Conservation (phyloP, 1,140 invertebrate genomes). For the Paramacrobiotus metropolitanus region DNA sequence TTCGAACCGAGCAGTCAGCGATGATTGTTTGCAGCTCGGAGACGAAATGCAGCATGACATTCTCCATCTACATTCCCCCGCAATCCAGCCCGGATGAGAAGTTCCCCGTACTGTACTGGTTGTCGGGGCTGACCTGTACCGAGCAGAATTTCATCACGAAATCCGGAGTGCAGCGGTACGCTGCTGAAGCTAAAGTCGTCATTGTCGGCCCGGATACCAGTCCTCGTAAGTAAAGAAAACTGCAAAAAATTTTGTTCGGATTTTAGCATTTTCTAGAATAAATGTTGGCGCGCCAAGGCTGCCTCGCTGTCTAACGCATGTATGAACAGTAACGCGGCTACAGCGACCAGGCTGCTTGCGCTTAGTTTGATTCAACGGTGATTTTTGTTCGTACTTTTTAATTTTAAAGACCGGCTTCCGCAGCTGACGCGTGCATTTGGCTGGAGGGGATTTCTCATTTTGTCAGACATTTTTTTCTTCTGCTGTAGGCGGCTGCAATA, state of each 20-base stretch:
- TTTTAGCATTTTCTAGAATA: no score
- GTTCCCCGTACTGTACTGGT: constrained; percentile 66
- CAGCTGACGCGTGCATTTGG: no score
- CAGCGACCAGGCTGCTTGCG: no score
- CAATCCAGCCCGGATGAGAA: constrained; percentile 33
- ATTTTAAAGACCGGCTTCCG: no score
- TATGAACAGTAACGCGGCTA: no score
- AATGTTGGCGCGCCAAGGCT: no score
- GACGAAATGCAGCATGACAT: constrained; percentile 71
- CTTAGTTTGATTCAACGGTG: no score
- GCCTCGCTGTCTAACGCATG: no score
- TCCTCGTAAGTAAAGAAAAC: constrained; percentile 34
- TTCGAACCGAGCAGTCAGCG: no score
- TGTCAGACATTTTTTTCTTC: constrained; percentile 6
- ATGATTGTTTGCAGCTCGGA: constrained; percentile 39
- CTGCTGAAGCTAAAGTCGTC: constrained; percentile 51
- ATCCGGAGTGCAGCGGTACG: constrained; percentile 66
- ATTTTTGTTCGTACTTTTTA: no score
- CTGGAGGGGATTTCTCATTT: no score
- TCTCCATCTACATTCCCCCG: constrained; percentile 66
- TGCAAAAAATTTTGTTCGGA: no score
- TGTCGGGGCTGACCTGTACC: constrained; percentile 76
- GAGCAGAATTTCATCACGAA: constrained; percentile 93
- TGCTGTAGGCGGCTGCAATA: constrained; percentile 46
- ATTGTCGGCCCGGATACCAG: constrained; percentile 86